These are phyloP conservation scores for Ophioderma brevispina DNA, from an alignment of 35 echinoderm and acorn worm species.

Conservation along the genomic window DNA sequence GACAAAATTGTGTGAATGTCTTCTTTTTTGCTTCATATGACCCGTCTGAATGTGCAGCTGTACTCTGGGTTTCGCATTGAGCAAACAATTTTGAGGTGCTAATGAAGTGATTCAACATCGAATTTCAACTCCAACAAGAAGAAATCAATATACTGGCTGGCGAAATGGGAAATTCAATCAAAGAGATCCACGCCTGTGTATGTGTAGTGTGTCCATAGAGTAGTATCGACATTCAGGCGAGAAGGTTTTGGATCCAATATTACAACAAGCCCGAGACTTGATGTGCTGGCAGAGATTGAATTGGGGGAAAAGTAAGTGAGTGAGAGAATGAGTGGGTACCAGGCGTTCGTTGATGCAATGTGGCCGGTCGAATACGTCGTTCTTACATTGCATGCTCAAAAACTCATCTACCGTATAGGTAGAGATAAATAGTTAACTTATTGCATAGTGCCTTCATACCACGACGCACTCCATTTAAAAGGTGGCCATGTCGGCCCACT, in stretches of 20 bases:
- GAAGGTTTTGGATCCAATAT: no score
- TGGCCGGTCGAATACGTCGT: neutral
- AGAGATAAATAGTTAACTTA: no score
- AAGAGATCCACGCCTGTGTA: constrained; percentile 44
- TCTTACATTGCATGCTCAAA: neutral
- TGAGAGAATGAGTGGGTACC: neutral
- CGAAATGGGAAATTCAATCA: constrained; percentile 81
- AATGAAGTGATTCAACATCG: constrained; percentile 83
- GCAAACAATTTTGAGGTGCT: constrained; percentile 80
- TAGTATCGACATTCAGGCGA: neutral
- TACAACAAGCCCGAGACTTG: no score
- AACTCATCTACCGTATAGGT: neutral
- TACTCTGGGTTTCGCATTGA: constrained; percentile 48
- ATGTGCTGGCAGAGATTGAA: no score
- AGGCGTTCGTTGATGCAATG: neutral
- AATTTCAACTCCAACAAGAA: constrained; percentile 74
- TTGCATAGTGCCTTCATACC: neutral
- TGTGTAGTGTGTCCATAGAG: neutral
- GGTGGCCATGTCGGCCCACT: neutral
- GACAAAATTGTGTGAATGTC: constrained; percentile 4
- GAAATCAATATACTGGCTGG: constrained; percentile 62
- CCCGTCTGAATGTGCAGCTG: constrained; percentile 60
- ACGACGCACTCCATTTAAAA: constrained; percentile 7
- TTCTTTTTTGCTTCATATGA: constrained; percentile 11
- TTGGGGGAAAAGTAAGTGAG: neutral